phyloP scores from a whole-genome alignment of 1,140 invertebrate species.

The Steinernema feltiae region DNA sequence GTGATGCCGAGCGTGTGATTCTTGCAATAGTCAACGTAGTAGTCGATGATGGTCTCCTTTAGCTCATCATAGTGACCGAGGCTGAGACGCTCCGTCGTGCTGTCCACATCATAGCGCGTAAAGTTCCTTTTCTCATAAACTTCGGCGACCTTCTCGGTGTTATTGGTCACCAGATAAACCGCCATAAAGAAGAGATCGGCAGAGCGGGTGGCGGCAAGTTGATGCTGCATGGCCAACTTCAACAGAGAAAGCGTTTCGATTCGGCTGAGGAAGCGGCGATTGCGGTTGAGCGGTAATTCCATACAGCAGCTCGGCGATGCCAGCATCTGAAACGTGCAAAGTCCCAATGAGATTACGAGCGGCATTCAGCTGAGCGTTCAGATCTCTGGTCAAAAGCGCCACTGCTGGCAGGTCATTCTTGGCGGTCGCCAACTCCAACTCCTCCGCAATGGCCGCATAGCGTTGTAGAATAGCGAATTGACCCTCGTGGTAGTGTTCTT shows the following conservation, averaged over 20 bases:
- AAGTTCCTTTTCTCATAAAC: neutral
- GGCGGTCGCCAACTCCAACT: neutral
- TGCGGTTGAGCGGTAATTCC: too few relatives aligned
- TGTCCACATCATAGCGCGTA: neutral
- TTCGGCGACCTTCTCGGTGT: too few relatives aligned
- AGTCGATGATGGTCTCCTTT: neutral
- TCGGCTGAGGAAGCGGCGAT: too few relatives aligned
- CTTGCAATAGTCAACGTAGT: neutral
- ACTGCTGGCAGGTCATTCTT: neutral
- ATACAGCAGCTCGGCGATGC: too few relatives aligned
- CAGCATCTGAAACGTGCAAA: too few relatives aligned
- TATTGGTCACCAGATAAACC: too few relatives aligned
- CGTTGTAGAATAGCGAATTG: neutral
- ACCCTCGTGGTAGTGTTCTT: neutral
- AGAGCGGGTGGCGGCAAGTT: too few relatives aligned
- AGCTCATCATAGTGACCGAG: neutral
- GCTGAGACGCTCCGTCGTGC: neutral
- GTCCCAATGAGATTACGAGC: too few relatives aligned
- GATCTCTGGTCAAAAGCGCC: neutral
- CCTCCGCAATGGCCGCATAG: neutral
- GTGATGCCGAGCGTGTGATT: neutral
- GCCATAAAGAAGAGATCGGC: too few relatives aligned
- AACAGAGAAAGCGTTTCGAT: too few relatives aligned
- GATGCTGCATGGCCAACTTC: too few relatives aligned
- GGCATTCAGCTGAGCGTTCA: neutral